Evolutionary conservation across 2,113 vertebrate genomes (phyloP).

Genomic region (Malurus elegans): DNA sequence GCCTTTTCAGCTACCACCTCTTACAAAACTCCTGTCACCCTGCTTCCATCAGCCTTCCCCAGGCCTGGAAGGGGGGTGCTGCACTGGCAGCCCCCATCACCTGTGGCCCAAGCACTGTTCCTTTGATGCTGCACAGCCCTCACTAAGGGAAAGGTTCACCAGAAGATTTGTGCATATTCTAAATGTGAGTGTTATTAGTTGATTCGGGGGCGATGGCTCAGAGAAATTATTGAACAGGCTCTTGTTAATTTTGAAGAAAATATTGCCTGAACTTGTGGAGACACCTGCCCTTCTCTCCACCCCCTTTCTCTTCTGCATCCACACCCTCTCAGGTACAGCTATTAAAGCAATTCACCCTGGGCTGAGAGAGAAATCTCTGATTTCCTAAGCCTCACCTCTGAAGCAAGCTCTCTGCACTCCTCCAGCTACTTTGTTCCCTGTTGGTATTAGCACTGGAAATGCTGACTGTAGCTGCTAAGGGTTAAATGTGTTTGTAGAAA

Average conservation of each 20-base stretch:
- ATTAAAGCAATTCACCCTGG: background rate
- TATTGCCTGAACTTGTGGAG: background rate
- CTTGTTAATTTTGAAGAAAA: background rate
- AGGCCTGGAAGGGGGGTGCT: background rate
- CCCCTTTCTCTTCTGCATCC: background rate
- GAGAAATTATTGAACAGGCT: background rate
- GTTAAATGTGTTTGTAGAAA: background rate
- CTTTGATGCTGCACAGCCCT: background rate
- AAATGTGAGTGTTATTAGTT: background rate
- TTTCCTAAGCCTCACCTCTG: background rate
- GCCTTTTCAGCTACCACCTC: background rate
- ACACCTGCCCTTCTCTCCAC: background rate
- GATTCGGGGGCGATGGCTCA: background rate
- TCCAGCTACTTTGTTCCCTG: background rate
- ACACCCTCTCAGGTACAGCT: accelerated
- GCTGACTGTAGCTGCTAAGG: background rate
- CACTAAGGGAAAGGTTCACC: background rate
- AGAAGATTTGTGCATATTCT: background rate
- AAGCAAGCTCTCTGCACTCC: background rate
- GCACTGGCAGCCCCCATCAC: background rate
- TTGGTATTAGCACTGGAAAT: background rate
- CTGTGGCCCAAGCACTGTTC: background rate
- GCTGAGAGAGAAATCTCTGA: background rate
- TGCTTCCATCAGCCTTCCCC: background rate
- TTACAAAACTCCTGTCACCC: background rate